phyloP scores from a whole-genome alignment of 2,797 vertebrate species.

The Bucorvus abyssinicus region DNA sequence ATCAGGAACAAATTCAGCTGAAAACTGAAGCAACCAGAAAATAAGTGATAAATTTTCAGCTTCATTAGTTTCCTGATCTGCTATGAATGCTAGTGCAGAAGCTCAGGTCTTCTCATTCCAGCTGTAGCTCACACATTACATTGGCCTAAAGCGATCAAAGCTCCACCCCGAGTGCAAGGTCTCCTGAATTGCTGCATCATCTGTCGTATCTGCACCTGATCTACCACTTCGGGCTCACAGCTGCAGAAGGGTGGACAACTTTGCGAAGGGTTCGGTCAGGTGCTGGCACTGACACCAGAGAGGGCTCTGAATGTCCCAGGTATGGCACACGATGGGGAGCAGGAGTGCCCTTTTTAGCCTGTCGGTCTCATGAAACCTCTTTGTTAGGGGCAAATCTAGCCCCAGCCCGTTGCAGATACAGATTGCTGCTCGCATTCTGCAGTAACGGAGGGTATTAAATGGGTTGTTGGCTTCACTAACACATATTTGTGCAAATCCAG shows the following conservation, averaged over 20 bases:
- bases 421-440: not conserved
- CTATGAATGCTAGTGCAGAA: not conserved
- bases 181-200: not conserved
- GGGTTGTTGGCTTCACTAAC: not conserved
- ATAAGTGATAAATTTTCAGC: slow-evolving; percentile 44
- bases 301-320: accelerated
- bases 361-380: not conserved
- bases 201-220: not conserved
- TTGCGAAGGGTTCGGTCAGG: not conserved
- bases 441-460: not conserved
- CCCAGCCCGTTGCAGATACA: accelerated
- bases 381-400: not conserved
- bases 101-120: not conserved
- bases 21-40: slow-evolving; percentile 38
- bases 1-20: slow-evolving; percentile 36
- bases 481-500: not conserved
- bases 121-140: not conserved
- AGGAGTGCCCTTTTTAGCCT: not conserved
- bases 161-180: not conserved
- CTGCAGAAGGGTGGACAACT: not conserved
- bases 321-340: not conserved
- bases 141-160: not conserved
- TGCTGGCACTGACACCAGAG: not conserved
- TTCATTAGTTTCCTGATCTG: slow-evolving; percentile 35
- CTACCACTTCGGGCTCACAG: not conserved